Percentiles rank a stretch among this genome's conserved stretches.
These are phyloP conservation scores for Psophia crepitans DNA, from an alignment of 2,113 vertebrate genomes.

Conservation along the genomic window DNA sequence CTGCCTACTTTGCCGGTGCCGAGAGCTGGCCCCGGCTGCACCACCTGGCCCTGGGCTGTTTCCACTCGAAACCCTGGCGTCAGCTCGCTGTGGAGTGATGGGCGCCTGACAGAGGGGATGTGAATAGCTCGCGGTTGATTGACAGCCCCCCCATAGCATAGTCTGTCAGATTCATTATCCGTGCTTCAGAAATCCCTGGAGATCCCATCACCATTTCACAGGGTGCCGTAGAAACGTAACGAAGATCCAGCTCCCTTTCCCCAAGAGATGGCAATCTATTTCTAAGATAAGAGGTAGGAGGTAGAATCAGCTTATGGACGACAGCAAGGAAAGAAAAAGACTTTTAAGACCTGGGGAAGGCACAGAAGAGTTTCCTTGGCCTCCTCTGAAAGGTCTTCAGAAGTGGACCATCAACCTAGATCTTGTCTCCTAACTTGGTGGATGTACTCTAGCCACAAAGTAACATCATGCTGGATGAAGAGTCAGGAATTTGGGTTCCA, in stretches of 20 bases:
- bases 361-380: not conserved
- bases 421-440: not conserved
- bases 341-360: not conserved
- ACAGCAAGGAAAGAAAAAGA: not conserved
- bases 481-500: not conserved
- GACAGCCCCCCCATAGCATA: not conserved
- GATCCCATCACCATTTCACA: not conserved
- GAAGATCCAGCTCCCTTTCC: not conserved
- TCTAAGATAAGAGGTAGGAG: not conserved
- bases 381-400: not conserved
- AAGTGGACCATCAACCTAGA: not conserved
- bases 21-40: not conserved
- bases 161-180: slow-evolving; percentile 31
- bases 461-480: not conserved
- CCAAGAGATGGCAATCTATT: not conserved
- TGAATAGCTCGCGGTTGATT: not conserved
- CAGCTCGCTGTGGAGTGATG: not conserved
- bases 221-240: not conserved
- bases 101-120: slow-evolving; percentile 1
- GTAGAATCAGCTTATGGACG: not conserved
- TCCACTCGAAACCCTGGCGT: not conserved
- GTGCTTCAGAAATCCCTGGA: slow-evolving; percentile 21
- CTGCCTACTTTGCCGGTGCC: not conserved
- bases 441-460: not conserved
- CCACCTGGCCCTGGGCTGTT: not conserved